Evolutionary conservation across 2,888 invertebrate genomes (phyloP), one percentile per base, ranked within the genome.

Genomic region (Dryomyza anilis): DNA sequence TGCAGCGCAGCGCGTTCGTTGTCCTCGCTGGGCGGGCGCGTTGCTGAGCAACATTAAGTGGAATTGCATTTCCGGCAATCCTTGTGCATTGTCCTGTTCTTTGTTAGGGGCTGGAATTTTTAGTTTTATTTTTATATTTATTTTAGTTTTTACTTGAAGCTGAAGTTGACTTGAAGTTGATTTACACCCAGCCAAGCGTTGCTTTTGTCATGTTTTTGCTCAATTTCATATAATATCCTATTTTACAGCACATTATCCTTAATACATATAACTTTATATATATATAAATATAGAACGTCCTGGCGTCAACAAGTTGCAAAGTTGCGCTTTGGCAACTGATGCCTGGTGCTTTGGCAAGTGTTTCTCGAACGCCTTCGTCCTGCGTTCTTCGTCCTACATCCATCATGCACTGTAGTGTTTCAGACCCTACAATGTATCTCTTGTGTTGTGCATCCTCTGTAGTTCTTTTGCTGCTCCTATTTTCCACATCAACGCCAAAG

Each of bases 241-340:
- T 58, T 58, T 58, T 46, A 58, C 30, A 45, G 19, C 29, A 23
- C 46, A 46, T 58, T 58, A 58, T 58, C 58, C 58, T 58, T 46
- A 46, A 21, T 36, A 55, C 27, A 46, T 55, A 23, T n/a, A 33
- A 36, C 36, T 19, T 23, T 2, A 3, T 39, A 7, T 39, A 3
- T 39, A 12, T 3, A 3, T 39, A 3, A 3, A 12, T 14, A 12
- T 39, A 2, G 3, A 2, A 3, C 39, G 3, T 39, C 3, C 39
- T 25, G 8, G 7, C 10, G 55, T 55, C 55, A 55, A 55, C 55
- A 55, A 55, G 55, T 55, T 55, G 55, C 19, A 36, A 55, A 55
- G 55, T 36, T 16, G 21, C 55, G 36, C 55, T 21, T 55, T 55
- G 33, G 36, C 16, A 55, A 55, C 19, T 19, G 55, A 55, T 55